Evolutionary conservation across 2,113 vertebrate species (phyloP).

Genomic region (Andinoacara biseriatus): DNA sequence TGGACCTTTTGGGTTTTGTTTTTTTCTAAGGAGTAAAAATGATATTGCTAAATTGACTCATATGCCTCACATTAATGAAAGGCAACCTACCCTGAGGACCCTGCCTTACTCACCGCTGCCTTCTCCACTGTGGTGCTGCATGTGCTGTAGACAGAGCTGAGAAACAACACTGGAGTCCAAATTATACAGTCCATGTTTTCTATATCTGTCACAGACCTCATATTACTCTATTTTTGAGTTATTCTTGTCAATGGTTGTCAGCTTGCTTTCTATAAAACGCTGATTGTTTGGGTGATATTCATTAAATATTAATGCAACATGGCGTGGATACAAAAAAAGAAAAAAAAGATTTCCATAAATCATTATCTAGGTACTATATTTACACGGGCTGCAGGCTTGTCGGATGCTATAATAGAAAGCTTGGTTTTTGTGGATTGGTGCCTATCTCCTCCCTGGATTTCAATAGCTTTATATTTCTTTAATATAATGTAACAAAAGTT

Average conservation of each 20-base stretch:
- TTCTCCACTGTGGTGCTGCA: neutral
- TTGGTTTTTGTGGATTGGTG: conserved; percentile 10
- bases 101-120: neutral
- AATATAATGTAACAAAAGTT: neutral
- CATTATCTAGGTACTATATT: neutral
- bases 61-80: neutral
- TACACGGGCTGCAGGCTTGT: neutral
- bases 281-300: conserved; percentile 6
- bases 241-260: neutral
- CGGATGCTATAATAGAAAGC: neutral
- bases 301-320: conserved; percentile 31
- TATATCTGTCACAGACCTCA: too few species aligned
- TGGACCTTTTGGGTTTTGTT: neutral
- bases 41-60: neutral
- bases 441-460: neutral
- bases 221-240: too few species aligned
- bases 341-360: neutral
- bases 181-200: too few species aligned
- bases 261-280: neutral
- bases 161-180: too few species aligned
- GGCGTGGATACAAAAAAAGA: neutral
- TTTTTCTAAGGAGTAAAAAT: too few species aligned
- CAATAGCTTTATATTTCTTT: neutral
- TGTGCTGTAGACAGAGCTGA: neutral
- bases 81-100: neutral